phyloP scores from a whole-genome alignment of 2,797 vertebrate genomes.

The Falco concolor region DNA sequence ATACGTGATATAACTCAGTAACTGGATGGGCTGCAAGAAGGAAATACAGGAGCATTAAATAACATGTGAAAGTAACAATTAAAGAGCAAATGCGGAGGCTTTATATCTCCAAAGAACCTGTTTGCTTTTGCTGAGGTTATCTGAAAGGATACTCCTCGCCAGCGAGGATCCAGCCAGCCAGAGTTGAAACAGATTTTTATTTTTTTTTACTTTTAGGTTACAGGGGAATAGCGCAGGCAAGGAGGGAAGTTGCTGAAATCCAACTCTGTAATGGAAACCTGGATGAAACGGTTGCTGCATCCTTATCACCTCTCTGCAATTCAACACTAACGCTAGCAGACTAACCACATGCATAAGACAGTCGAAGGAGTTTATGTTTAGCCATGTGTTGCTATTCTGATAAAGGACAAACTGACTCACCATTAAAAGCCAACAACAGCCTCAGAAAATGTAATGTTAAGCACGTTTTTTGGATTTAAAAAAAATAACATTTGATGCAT shows the following conservation, averaged over 20 bases:
- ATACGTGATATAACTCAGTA: slow-evolving; percentile 47
- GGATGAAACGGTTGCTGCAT: slow-evolving; percentile 29
- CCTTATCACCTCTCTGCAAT: slow-evolving; percentile 42
- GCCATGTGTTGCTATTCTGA: slow-evolving; percentile 53
- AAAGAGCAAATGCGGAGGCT: background rate
- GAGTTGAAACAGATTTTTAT: background rate
- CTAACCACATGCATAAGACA: background rate
- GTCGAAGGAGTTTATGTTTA: slow-evolving; percentile 9
- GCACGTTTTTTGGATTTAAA: background rate
- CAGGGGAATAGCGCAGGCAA: background rate
- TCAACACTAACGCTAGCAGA: background rate
- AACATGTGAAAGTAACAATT: background rate
- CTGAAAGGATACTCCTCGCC: background rate
- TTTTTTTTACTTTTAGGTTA: background rate
- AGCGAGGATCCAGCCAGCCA: background rate
- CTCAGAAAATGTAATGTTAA: slow-evolving; percentile 16
- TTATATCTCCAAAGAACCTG: background rate
- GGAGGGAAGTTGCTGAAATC: slow-evolving; percentile 12
- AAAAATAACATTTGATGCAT: background rate
- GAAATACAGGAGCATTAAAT: background rate
- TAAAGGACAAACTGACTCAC: slow-evolving; percentile 34
- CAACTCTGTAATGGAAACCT: slow-evolving; percentile 27
- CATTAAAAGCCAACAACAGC: slow-evolving; percentile 2
- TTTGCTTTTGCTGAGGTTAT: background rate
- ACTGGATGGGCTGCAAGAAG: slow-evolving; percentile 22